These are phyloP conservation scores for Noctilio leporinus DNA, from an alignment of 2,113 vertebrate genomes.

Conservation along the genomic window DNA sequence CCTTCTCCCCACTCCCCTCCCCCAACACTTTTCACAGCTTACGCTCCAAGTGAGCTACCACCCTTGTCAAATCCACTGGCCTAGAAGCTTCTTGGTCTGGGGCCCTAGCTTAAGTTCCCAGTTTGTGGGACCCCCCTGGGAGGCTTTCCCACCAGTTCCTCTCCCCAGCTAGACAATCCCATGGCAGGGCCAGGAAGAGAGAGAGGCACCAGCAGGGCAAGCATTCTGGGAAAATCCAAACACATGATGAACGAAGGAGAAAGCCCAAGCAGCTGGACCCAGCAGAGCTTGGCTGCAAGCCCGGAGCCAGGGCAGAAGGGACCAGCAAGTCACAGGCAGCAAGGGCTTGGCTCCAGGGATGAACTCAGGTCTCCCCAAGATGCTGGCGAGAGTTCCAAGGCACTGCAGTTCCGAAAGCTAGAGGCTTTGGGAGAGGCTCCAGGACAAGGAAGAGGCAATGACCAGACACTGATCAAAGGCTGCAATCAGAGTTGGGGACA, in stretches of 20 bases:
- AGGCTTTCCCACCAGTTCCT: background rate
- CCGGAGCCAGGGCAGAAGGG: background rate
- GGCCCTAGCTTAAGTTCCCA: background rate
- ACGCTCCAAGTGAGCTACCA: background rate
- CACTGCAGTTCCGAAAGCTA: background rate
- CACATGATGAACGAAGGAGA: background rate
- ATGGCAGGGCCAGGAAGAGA: background rate
- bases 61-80: background rate
- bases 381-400: background rate
- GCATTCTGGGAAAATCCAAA: background rate
- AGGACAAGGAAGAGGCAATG: background rate
- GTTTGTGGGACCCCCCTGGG: background rate
- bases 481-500: background rate
- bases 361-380: background rate
- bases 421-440: background rate
- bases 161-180: background rate
- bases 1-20: background rate
- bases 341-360: background rate
- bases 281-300: background rate
- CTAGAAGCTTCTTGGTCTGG: background rate
- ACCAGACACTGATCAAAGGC: background rate
- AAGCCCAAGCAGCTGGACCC: background rate
- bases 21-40: background rate
- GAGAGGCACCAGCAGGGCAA: background rate
- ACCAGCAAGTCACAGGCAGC: background rate